Base-by-base conservation (phyloP, 2,113 vertebrate genomes). In the Podarcis muralis region DNA sequence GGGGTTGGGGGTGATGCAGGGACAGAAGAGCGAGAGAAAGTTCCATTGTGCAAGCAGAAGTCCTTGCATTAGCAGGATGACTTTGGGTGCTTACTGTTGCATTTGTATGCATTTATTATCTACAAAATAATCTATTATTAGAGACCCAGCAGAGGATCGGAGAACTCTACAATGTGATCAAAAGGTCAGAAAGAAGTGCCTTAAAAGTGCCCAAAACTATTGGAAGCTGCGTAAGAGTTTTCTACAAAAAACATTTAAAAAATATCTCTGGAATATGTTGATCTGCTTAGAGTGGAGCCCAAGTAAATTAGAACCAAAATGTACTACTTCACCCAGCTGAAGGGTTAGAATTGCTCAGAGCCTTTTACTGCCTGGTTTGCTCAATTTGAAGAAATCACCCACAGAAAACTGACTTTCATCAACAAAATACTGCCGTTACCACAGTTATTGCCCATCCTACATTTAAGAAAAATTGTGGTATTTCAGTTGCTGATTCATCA, bases 381-480 rank as follows among this genome's bases (percentile, higher is more conserved):
- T 59, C n/a, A 37, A 27, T 85, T 65, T n/a, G 35, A 77, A 66
- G 23, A 16, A 77, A 30, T 30, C 6, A 77, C 65, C 22, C 25
- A 30, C 72, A 76, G 23, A 62, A 85, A 85, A 15, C 6, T 85
- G 53, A 40, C n/a, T 74, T 59, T 37, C 75, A 30, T 75, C 83
- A 74, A 84, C 83, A 75, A 75, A 87, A 82, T 82, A 76, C 27
- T 76, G 23, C 27, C 62, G 4, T 75, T 81, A 88, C 57, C 69
- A 81, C 30, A 82, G 75, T 68, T 66, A 65, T 59, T 83, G 57
- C 37, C 6, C 15, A 62, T 88, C 27, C 79, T 62, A 5, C 48
- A 88, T 76, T 83, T 82, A 83, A 76, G 30, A 66, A 74, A 66
- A 48, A 83, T 66, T 75, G 57, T 76, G 80, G 57, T 27, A 75